Conservation (phyloP, 2,113 vertebrate species). For the Neoarius graeffei region DNA sequence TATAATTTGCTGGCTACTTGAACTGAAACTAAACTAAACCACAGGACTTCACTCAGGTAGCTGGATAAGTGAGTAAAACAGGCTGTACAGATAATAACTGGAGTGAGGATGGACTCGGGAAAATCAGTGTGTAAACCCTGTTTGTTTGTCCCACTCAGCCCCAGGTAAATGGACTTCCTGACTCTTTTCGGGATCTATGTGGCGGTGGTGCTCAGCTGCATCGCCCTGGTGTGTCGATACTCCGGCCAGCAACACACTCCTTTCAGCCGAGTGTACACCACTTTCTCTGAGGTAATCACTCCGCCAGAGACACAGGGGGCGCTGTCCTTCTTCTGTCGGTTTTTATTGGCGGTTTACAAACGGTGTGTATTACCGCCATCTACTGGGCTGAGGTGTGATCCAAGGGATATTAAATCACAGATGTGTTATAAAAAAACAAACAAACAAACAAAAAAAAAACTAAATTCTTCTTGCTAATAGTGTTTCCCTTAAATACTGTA, state of each 20-base stretch:
- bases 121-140: not conserved
- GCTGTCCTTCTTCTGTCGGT: not conserved
- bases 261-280: conserved; percentile 52
- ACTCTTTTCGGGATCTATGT: conserved; percentile 82
- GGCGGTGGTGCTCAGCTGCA: conserved; percentile 65
- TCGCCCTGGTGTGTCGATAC: conserved; percentile 73
- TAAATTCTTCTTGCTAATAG: too few relatives aligned
- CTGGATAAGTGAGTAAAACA: not conserved
- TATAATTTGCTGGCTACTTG: not conserved
- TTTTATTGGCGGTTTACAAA: too few relatives aligned
- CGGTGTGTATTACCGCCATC: too few relatives aligned
- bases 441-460: too few relatives aligned
- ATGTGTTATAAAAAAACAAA: too few relatives aligned
- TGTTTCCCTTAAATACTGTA: too few relatives aligned
- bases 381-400: too few relatives aligned
- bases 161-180: conserved; percentile 86
- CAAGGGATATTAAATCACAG: too few relatives aligned
- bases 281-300: conserved; percentile 61
- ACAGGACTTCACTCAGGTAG: not conserved
- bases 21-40: not conserved
- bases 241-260: conserved; percentile 70
- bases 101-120: not conserved
- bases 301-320: not conserved
- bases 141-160: conserved; percentile 16
- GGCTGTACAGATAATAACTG: not conserved